Percentiles rank a stretch among this genome's conserved stretches.
Evolutionary conservation across 2,113 vertebrate species (phyloP).

Genomic region (Solea senegalensis): DNA sequence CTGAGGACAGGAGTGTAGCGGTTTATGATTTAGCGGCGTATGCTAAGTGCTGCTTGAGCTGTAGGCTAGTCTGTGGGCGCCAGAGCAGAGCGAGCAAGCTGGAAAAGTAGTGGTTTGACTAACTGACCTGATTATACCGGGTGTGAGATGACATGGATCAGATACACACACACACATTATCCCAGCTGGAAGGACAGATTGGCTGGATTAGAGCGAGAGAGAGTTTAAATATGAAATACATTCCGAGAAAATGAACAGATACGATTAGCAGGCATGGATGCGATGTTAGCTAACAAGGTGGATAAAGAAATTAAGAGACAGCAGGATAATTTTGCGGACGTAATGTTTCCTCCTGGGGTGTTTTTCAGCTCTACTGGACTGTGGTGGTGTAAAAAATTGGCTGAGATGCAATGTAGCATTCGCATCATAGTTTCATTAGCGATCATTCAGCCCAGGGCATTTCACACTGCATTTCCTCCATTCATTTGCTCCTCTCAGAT

Average conservation of each 20-base stretch:
- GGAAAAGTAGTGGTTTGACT: conserved; percentile 64
- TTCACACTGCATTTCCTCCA: conserved; percentile 68
- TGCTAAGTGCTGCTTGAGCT: conserved; percentile 78
- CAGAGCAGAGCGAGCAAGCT: conserved; percentile 68
- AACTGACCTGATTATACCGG: conserved; percentile 74
- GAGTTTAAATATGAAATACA: background rate
- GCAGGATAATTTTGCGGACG: conserved; percentile 50
- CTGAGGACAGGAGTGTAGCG: conserved; percentile 70
- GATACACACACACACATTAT: conserved; percentile 54
- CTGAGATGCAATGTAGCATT: conserved; percentile 67
- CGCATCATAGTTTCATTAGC: conserved; percentile 70
- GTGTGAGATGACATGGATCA: conserved; percentile 77
- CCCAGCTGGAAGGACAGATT: conserved; percentile 52
- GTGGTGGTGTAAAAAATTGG: conserved; percentile 70
- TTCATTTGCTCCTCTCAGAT: conserved; percentile 68
- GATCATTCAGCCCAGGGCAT: conserved; percentile 63
- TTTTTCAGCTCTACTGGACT: conserved; percentile 66
- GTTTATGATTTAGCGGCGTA: conserved; percentile 74
- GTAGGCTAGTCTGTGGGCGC: conserved; percentile 72
- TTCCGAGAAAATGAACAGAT: conserved; percentile 8
- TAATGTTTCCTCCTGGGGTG: conserved; percentile 56
- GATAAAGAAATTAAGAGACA: conserved; percentile 41
- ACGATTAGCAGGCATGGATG: conserved; percentile 14
- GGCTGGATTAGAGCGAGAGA: conserved; percentile 31
- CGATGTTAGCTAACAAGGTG: conserved; percentile 3